Conservation (phyloP, 92 coral and sea anemone species). For the Palythoa grandiflora region DNA sequence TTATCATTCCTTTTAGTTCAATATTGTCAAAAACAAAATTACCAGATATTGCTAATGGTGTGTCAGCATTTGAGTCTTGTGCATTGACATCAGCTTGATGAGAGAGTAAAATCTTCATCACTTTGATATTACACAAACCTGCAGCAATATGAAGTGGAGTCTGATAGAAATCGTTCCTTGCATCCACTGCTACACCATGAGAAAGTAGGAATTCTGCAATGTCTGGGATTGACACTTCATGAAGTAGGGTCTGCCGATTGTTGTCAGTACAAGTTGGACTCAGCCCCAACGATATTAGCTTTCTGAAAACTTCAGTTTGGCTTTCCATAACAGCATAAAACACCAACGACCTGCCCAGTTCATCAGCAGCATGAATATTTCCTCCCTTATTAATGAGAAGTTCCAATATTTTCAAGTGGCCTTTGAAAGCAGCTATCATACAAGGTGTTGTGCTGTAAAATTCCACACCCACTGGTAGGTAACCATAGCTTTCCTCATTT, state of each 20-base stretch:
- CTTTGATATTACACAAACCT: neutral
- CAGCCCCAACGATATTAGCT: neutral
- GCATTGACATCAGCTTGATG: constrained; percentile 45
- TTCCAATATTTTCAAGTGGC: neutral
- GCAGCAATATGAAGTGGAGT: constrained; percentile 50
- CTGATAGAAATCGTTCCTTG: constrained; percentile 1
- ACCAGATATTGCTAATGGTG: constrained; percentile 15
- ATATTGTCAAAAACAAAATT: neutral
- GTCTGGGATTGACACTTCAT: constrained; percentile 4
- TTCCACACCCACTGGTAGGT: constrained; percentile 35
- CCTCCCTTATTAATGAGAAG: constrained; percentile 29
- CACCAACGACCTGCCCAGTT: constrained; percentile 32
- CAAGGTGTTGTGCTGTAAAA: constrained; percentile 42
- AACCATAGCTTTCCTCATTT: constrained; percentile 35
- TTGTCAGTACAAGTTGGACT: constrained; percentile 9
- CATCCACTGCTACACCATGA: constrained; percentile 6
- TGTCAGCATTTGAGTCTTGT: constrained; percentile 16
- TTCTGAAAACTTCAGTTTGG: constrained; percentile 3
- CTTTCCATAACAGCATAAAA: constrained; percentile 24
- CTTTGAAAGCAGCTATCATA: constrained; percentile 51
- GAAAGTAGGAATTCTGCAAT: constrained; percentile 28
- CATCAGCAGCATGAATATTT: constrained; percentile 5
- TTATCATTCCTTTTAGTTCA: neutral
- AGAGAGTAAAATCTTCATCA: constrained; percentile 10
- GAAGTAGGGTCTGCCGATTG: constrained; percentile 24